A percentile compares a stretch with the other conserved stretches of the same genome.
These are phyloP conservation scores for Balearica regulorum DNA, from an alignment of 2,797 vertebrate species.

Conservation along the genomic window DNA sequence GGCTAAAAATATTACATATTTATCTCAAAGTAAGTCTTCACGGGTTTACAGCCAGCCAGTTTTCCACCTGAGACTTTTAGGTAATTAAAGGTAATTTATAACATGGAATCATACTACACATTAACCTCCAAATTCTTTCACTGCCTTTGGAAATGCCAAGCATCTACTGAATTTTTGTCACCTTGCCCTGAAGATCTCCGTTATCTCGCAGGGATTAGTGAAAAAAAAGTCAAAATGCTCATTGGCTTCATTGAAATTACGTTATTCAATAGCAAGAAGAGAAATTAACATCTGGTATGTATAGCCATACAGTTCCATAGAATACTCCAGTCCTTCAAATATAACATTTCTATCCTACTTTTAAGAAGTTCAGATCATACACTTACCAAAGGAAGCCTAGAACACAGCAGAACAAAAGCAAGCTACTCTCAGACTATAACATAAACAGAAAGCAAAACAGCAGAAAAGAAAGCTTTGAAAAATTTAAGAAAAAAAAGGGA, in stretches of 20 bases:
- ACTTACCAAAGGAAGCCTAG: background rate
- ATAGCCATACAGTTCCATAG: background rate
- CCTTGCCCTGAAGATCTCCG: background rate
- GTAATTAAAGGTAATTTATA: background rate
- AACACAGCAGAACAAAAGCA: background rate
- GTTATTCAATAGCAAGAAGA: background rate
- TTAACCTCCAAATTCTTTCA: background rate
- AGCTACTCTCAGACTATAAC: background rate
- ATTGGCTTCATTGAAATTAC: background rate
- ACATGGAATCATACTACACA: background rate
- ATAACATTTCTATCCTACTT: background rate
- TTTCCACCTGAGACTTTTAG: background rate
- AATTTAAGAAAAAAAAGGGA: background rate
- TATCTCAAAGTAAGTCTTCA: background rate
- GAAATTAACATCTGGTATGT: background rate
- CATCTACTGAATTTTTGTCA: background rate
- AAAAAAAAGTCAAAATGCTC: background rate
- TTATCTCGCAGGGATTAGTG: background rate
- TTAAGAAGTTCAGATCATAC: background rate
- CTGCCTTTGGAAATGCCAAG: background rate
- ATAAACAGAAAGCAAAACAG: background rate
- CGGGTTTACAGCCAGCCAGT: background rate
- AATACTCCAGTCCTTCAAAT: background rate
- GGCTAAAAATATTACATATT: background rate
- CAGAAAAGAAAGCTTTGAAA: background rate